These are phyloP conservation scores for Tipula unca DNA, from an alignment of 2,888 invertebrate genomes.

Conservation along the genomic window DNA sequence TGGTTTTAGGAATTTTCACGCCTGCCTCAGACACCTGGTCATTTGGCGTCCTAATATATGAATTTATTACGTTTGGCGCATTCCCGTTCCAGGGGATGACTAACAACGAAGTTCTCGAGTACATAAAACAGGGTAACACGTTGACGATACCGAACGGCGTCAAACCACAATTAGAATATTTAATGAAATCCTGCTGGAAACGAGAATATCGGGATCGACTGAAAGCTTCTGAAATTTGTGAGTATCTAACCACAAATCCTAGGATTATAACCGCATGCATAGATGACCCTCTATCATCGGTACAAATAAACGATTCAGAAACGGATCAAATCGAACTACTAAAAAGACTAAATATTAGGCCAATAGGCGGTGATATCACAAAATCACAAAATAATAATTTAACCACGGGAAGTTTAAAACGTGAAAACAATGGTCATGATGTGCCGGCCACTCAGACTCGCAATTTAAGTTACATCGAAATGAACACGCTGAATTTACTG, in stretches of 20 bases:
- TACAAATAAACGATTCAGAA: conserved; percentile 58
- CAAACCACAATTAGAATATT: conserved; percentile 70
- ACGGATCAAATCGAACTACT: conserved; percentile 34
- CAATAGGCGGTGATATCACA: conserved; percentile 24
- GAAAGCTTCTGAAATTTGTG: conserved; percentile 68
- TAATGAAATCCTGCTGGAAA: conserved; percentile 76
- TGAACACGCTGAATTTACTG: conserved; percentile 24
- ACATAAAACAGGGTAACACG: conserved; percentile 67
- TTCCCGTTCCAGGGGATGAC: conserved; percentile 83
- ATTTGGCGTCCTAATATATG: conserved; percentile 77
- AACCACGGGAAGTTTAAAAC: conserved; percentile 26
- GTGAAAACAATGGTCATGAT: conserved; percentile 1
- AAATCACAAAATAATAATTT: conserved; percentile 25
- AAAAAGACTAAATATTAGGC: conserved; percentile 30
- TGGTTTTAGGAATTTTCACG: conserved; percentile 74
- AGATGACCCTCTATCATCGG: conserved; percentile 64
- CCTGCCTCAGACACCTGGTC: conserved; percentile 86
- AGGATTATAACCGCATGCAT: conserved; percentile 68
- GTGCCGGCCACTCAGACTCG: not conserved
- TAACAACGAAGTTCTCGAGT: conserved; percentile 74
- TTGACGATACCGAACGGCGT: conserved; percentile 67
- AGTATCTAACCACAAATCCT: conserved; percentile 68
- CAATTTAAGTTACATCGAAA: conserved; percentile 14
- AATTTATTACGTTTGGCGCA: conserved; percentile 84
- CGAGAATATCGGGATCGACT: conserved; percentile 61